A percentile compares a stretch with the other conserved stretches of the same genome.
These are phyloP conservation scores for Drosophila dives DNA, from an alignment of 2,888 invertebrate genomes.

Conservation along the genomic window DNA sequence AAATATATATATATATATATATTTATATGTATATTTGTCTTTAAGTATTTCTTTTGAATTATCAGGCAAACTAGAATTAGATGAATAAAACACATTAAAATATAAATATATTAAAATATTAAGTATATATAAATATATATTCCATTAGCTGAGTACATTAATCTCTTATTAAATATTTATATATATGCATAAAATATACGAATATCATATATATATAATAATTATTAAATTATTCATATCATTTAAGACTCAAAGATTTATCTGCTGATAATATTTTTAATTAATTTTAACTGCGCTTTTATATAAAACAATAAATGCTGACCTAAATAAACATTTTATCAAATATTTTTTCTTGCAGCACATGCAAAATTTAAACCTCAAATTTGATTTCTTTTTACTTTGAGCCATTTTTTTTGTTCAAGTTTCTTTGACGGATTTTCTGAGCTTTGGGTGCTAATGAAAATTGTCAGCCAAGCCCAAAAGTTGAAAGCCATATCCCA, in stretches of 20 bases:
- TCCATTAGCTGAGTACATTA: background rate
- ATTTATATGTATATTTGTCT: background rate
- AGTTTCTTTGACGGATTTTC: conserved; percentile 4
- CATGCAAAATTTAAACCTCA: conserved; percentile 2
- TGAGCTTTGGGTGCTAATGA: background rate
- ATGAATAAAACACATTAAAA: background rate
- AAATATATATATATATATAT: no score
- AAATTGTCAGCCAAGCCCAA: conserved; percentile 28
- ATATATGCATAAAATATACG: background rate
- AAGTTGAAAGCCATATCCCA: conserved; percentile 17
- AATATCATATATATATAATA: background rate
- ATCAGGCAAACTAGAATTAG: no score
- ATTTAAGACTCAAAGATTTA: background rate
- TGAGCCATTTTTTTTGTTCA: background rate
- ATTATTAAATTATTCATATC: background rate
- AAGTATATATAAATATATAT: no score
- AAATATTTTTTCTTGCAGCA: background rate
- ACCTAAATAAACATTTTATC: conserved; percentile 4
- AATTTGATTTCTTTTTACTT: conserved; percentile 7
- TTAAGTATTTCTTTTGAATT: background rate
- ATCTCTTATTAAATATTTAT: background rate
- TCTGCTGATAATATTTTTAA: background rate
- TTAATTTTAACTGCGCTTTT: background rate
- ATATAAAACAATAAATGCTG: background rate
- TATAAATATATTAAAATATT: background rate